Evolutionary conservation across 1,140 invertebrate species (phyloP), one percentile per base, ranked within the genome.

Genomic region (Diorhabda carinulata): DNA sequence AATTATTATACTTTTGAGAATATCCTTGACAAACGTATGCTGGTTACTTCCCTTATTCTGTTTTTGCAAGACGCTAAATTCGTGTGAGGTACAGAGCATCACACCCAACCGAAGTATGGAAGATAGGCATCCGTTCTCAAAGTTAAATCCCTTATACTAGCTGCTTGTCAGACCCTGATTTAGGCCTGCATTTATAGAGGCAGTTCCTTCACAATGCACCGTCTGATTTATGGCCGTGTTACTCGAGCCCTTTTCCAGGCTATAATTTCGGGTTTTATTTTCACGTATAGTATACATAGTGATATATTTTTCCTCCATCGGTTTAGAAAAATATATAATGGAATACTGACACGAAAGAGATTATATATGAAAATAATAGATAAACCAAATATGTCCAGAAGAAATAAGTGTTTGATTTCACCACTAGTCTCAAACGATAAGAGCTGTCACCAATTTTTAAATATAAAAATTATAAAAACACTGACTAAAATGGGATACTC

Each of bases 191-290:
- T 77, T 77, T 77, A 78, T 78, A 77, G 74, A 73, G 76, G 75
- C 75, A 76, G 71, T 74, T 78, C 72, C 74, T 74, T 69, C 69
- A 71, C 74, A 75, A 68, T 75, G 72, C 76, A 74, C 67, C 73
- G 67, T 63, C 73, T 78, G 78, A 79, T 79, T 79, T 79, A 79
- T 78, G 71, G 77, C 73, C 68, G 74, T 74, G 75, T 78, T 79
- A 77, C 75, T 74, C 69, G 66, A 71, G 73, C 74, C 75, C 78
- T 71, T 45, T 66, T 66, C 67, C 43, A 65, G 63, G 70, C 72
- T 67, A 71, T 73, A 73, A 73, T 68, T 73, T 70, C 68, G 67
- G 70, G 64, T 71, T 73, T 71, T 52, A 67, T 52, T 45, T 57
- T 45, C 57, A 59, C 40, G 57, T 67, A 67, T 44, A 67, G 9